Evolutionary conservation across 1,140 invertebrate genomes (phyloP).

Genomic region (Dendroctonus valens): DNA sequence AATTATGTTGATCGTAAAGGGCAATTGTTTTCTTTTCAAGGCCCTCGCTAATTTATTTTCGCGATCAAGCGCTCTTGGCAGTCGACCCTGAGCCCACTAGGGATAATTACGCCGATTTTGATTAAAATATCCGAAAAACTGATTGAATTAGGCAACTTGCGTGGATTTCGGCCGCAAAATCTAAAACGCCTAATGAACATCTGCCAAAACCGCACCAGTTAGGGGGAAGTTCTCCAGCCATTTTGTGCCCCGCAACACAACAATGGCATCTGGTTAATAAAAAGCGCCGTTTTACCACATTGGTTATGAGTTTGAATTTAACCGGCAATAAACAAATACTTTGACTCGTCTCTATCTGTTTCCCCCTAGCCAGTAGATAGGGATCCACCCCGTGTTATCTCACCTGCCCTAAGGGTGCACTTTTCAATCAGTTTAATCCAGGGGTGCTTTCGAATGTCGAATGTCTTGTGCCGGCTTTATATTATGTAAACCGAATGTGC

Average conservation of each 20-base stretch:
- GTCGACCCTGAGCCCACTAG: background rate
- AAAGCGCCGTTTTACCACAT: slow-evolving; percentile 40
- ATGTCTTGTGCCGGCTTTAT: slow-evolving; percentile 10
- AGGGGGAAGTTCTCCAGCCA: slow-evolving; percentile 30
- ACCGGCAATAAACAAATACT: slow-evolving; percentile 41
- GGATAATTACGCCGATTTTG: no score
- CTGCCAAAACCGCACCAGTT: slow-evolving; percentile 20
- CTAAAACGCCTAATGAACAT: slow-evolving; percentile 23
- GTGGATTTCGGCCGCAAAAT: no score
- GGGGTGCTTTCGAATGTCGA: slow-evolving; percentile 12
- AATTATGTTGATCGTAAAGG: slow-evolving; percentile 22
- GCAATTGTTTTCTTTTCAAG: slow-evolving; percentile 24
- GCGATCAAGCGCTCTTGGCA: background rate
- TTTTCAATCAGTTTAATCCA: slow-evolving; percentile 42
- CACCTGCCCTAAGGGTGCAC: slow-evolving; percentile 40
- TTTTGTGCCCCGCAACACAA: slow-evolving; percentile 31
- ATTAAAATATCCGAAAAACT: no score
- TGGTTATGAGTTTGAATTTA: slow-evolving; percentile 40
- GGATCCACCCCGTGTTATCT: slow-evolving; percentile 40
- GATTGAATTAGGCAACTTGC: no score
- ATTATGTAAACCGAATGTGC: no score
- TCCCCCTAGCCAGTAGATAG: slow-evolving; percentile 27
- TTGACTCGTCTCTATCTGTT: slow-evolving; percentile 38
- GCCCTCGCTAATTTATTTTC: slow-evolving; percentile 14
- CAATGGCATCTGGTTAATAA: slow-evolving; percentile 42